Percentiles rank a stretch among this genome's conserved stretches.
phyloP scores from a whole-genome alignment of 2,113 vertebrate species.

The Candoia aspera region DNA sequence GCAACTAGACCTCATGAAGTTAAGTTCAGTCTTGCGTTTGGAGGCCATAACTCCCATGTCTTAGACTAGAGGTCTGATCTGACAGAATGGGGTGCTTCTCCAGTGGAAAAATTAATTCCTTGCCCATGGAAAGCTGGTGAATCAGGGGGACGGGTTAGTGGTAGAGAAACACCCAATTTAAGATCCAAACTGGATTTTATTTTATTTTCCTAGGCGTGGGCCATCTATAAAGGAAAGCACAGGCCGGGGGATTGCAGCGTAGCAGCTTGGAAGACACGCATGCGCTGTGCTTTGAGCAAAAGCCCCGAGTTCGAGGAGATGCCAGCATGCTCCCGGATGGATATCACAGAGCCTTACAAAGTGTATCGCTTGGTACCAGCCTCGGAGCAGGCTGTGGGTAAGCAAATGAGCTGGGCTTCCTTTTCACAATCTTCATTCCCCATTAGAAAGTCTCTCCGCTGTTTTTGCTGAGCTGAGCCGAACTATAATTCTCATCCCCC shows the following conservation, averaged over 20 bases:
- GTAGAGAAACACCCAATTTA: background rate
- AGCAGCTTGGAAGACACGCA: constrained; percentile 86
- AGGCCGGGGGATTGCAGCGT: constrained; percentile 68
- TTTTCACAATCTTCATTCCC: background rate
- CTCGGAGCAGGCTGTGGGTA: constrained; percentile 60
- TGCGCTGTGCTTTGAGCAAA: constrained; percentile 91
- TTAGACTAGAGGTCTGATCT: too few species aligned
- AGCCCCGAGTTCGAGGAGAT: constrained; percentile 85
- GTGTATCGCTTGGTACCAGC: constrained; percentile 83
- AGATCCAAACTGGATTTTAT: background rate
- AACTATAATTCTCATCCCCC: background rate
- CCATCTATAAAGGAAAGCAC: constrained; percentile 82
- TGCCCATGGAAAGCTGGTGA: background rate
- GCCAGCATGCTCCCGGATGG: constrained; percentile 76
- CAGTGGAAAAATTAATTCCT: background rate
- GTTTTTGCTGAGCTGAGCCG: background rate
- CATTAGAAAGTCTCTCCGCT: background rate
- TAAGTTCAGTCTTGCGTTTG: too few species aligned
- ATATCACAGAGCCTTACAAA: constrained; percentile 88
- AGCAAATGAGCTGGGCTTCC: background rate
- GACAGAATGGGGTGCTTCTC: too few species aligned
- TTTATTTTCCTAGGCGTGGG: constrained; percentile 82
- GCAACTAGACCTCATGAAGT: too few species aligned
- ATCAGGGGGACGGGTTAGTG: background rate
- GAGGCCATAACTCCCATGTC: too few species aligned